phyloP scores from a whole-genome alignment of 2,797 vertebrate species.

The Pangasius krempfi region DNA sequence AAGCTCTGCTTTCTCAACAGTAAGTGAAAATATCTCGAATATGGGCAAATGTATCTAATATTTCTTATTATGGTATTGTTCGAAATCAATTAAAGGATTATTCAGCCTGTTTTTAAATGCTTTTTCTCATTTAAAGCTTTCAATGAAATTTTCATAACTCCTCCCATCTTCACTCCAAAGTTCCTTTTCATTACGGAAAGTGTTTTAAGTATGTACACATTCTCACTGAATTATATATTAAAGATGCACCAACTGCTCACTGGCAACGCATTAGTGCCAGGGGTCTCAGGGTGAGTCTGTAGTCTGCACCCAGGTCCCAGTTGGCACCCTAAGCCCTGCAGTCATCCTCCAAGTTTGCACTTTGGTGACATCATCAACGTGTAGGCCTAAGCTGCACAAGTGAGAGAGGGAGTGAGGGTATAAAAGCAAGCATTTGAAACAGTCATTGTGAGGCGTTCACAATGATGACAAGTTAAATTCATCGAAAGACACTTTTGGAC shows the following conservation, averaged over 20 bases:
- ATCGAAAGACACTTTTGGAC: not conserved
- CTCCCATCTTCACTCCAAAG: not conserved
- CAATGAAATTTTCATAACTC: not conserved
- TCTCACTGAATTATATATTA: not conserved
- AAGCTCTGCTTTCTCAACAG: not conserved
- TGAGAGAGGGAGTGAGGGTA: not conserved
- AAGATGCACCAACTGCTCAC: not conserved
- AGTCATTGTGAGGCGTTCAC: not conserved
- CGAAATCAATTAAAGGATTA: not conserved
- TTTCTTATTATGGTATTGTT: not conserved
- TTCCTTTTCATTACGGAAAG: not conserved
- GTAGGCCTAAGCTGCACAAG: not conserved
- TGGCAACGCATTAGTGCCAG: too few relatives aligned
- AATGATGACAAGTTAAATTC: too few relatives aligned
- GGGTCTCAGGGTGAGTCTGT: too few relatives aligned
- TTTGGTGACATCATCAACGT: not conserved
- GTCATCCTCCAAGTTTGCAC: not conserved
- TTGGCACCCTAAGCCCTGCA: too few relatives aligned
- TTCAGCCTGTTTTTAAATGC: not conserved
- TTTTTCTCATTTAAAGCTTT: too few relatives aligned
- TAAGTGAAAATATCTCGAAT: not conserved
- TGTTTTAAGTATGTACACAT: not conserved
- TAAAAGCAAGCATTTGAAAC: not conserved
- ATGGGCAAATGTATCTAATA: not conserved
- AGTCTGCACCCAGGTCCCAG: too few relatives aligned